Evolutionary conservation across 2,113 vertebrate species (phyloP).

Genomic region (Myotis lucifugus): DNA sequence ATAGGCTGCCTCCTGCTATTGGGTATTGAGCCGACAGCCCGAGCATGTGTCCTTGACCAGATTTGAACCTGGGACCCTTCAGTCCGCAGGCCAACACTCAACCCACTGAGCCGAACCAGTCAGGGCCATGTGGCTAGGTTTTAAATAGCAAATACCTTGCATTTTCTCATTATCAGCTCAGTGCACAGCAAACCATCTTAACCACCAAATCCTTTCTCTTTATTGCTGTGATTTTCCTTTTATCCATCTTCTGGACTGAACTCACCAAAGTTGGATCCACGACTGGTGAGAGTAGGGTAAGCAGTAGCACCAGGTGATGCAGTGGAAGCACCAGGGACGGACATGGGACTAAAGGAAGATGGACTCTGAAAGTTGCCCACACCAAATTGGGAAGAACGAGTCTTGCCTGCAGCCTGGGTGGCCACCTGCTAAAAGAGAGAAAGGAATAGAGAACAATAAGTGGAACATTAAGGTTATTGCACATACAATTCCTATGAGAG

Average conservation of each 20-base stretch:
- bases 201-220: neutral
- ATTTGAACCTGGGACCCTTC: too few relatives aligned
- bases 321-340: slow-evolving; percentile 70
- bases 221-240: neutral
- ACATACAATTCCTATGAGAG: neutral
- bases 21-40: too few relatives aligned
- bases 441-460: neutral
- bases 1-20: too few relatives aligned
- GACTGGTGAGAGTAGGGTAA: slow-evolving; percentile 79
- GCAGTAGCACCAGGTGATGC: slow-evolving; percentile 70
- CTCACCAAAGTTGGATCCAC: slow-evolving; percentile 83
- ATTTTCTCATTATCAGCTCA: neutral
- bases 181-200: neutral
- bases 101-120: too few relatives aligned
- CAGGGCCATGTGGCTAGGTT: neutral
- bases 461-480: neutral
- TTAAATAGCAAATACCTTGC: slow-evolving; percentile 11
- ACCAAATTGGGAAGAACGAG: slow-evolving; percentile 82
- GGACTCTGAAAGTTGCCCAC: slow-evolving; percentile 83
- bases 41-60: too few relatives aligned
- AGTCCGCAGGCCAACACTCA: too few relatives aligned
- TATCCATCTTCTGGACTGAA: neutral
- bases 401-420: slow-evolving; percentile 81
- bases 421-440: slow-evolving; percentile 73
- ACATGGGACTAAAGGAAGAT: slow-evolving; percentile 84